A percentile compares a stretch with the other conserved stretches of the same genome.
These are phyloP conservation scores for Chloroclysta siterata DNA, from an alignment of 2,888 invertebrate species.

Conservation along the genomic window DNA sequence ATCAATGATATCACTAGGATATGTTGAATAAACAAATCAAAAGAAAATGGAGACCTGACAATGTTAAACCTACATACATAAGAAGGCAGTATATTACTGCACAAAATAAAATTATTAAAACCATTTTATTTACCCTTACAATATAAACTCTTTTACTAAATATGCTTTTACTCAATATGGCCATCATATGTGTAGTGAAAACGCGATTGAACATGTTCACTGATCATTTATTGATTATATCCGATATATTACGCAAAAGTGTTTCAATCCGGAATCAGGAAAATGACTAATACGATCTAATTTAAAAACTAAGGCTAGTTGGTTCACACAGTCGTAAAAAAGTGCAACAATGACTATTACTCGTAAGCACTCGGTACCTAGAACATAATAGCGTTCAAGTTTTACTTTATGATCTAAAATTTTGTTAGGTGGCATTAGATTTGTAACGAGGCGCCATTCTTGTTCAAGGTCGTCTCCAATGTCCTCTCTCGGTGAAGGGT, in stretches of 20 bases:
- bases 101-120: no score
- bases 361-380: background rate
- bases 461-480: conserved; percentile 30
- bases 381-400: background rate
- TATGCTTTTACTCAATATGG: no score
- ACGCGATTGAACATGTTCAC: background rate
- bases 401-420: background rate
- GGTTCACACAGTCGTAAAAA: background rate
- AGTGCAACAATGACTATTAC: background rate
- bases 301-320: background rate
- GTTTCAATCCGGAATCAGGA: background rate
- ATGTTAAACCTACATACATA: no score
- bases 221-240: background rate
- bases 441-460: conserved; percentile 8
- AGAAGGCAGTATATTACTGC: no score
- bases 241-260: background rate
- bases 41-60: no score
- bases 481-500: conserved; percentile 35
- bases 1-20: no score
- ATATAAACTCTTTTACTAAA: no score
- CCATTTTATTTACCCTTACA: no score
- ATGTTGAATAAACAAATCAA: no score
- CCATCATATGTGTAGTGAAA: background rate
- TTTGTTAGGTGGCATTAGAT: conserved; percentile 6
- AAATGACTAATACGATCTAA: background rate